A percentile compares a stretch with the other conserved stretches of the same genome.
These are phyloP conservation scores for Diprion similis DNA, from an alignment of 1,140 invertebrate genomes.

Conservation along the genomic window DNA sequence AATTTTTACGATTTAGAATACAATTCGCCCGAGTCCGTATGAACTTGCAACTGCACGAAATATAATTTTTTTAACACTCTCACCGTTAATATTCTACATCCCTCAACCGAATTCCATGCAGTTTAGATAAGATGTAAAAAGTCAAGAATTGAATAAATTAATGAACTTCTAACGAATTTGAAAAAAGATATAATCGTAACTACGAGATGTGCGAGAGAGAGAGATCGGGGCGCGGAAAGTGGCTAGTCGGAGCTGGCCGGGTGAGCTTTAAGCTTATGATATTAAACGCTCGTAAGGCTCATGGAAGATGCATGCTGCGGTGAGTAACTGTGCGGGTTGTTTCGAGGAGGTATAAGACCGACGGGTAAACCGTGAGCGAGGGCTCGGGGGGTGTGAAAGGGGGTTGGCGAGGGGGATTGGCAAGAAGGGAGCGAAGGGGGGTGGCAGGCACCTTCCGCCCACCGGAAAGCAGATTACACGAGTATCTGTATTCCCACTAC, in stretches of 20 bases:
- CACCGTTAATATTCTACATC: too few species aligned
- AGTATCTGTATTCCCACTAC: conserved; percentile 9
- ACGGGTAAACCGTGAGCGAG: conserved; percentile 8
- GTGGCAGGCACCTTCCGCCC: conserved; percentile 30
- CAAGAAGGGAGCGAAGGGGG: conserved; percentile 9
- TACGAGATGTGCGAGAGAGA: background rate
- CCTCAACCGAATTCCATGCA: too few species aligned
- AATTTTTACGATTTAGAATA: too few species aligned
- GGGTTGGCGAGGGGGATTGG: conserved; percentile 5
- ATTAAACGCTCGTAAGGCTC: conserved; percentile 37
- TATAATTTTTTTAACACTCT: too few species aligned
- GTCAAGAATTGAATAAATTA: too few species aligned
- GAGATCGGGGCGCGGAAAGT: background rate
- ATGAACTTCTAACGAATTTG: too few species aligned
- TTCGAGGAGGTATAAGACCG: background rate
- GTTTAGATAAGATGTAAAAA: too few species aligned
- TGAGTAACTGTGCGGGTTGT: conserved; percentile 31
- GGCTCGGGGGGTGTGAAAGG: background rate
- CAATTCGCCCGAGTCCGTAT: too few species aligned
- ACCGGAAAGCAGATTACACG: conserved; percentile 40
- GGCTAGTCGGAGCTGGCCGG: background rate
- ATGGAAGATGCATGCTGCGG: conserved; percentile 40
- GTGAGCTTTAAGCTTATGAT: background rate
- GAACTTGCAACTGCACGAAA: too few species aligned
- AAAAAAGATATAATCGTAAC: too few species aligned